Evolutionary conservation across 1,140 invertebrate species (phyloP).

Genomic region (Carposina sasakii): DNA sequence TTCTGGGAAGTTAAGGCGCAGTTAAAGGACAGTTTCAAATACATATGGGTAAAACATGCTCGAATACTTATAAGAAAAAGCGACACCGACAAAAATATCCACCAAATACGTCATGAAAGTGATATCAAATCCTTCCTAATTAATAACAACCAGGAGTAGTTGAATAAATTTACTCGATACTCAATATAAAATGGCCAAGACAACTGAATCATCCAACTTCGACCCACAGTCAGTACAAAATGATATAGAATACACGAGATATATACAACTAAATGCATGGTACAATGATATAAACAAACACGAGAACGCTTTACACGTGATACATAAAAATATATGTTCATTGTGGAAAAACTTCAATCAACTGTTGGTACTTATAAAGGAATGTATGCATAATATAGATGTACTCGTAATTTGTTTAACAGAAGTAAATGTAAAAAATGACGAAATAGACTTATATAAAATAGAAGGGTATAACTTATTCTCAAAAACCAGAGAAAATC

Average conservation of each 20-base stretch:
- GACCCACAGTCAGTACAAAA: no score
- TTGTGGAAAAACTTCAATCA: constrained; percentile 10
- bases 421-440: constrained; percentile 10
- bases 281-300: no score
- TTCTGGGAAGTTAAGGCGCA: constrained; percentile 2
- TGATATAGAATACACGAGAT: no score
- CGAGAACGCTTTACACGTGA: no score
- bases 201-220: no score
- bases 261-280: no score
- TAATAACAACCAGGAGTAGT: background rate
- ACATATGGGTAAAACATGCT: constrained; percentile 10
- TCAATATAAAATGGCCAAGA: no score
- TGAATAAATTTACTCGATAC: no score
- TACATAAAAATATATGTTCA: constrained; percentile 10
- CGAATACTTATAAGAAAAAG: constrained; percentile 7
- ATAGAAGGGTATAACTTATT: constrained; percentile 1
- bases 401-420: constrained; percentile 10
- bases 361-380: constrained; percentile 1
- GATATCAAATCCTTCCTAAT: constrained; percentile 2
- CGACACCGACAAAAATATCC: constrained; percentile 8
- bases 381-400: constrained; percentile 1
- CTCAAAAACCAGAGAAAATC: background rate
- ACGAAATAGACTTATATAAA: constrained; percentile 3
- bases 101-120: constrained; percentile 4
- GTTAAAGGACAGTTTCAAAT: constrained; percentile 4